Base-by-base conservation (phyloP, 2,888 invertebrate species). In the Meandrusa payeni region DNA sequence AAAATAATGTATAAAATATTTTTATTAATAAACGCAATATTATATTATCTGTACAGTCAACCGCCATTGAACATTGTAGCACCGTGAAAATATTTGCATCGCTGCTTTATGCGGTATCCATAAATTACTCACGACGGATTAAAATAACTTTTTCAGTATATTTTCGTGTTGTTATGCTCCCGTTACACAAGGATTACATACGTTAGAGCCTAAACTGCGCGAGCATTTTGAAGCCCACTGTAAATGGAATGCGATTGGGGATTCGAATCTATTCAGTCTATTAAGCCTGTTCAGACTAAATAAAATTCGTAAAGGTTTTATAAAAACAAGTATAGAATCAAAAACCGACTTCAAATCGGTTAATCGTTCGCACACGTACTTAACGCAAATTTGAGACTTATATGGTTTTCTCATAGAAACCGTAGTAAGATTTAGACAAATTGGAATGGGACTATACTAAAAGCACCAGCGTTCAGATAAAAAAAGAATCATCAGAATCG, bases 241-340 rank as follows among this genome's bases (percentile, higher is more conserved):
- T 63, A 74, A 75, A 70, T 72, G 64, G 68, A 69, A 51, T 63
- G 64, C 76, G 72, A 74, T 60, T 58, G 56, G 60, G 69, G 74
- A 68, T 76, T 76, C 71, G 58, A 49, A 15, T 57, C 59, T 63
- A 59, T 69, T 59, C 57, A 63, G 65, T 70, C 64, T 57, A 61
- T 50, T 57, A 57, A 53, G n/a, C n/a, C n/a, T n/a, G n/a, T n/a
- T n/a, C n/a, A n/a, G n/a, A n/a, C n/a, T n/a, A n/a, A n/a, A n/a
- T n/a, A n/a, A n/a, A n/a, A n/a, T n/a, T n/a, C n/a, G n/a, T n/a
- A n/a, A n/a, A n/a, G n/a, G n/a, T n/a, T n/a, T n/a, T n/a, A n/a
- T n/a, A n/a, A n/a, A n/a, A n/a, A n/a, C n/a, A n/a, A n/a, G n/a
- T n/a, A n/a, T n/a, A n/a, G n/a, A n/a, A n/a, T n/a, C n/a, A n/a